Evolutionary conservation across 2,113 vertebrate genomes (phyloP), one percentile per base, ranked within the genome.

Genomic region (Lophura nycthemera): DNA sequence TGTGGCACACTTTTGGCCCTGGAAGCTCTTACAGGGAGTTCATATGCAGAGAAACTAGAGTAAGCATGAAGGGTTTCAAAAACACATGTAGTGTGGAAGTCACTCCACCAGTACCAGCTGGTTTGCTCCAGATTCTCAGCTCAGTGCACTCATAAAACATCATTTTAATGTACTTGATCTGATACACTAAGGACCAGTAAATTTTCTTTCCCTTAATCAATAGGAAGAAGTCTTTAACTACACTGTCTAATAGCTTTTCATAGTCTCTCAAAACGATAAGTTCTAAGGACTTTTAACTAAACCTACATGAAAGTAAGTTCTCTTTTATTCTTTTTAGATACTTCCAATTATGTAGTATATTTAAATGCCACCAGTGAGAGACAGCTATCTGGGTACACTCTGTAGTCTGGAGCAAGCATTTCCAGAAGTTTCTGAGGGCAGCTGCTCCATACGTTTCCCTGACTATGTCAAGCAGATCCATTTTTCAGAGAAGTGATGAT

Each of bases 401-500:
- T 48, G 19, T 86, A n/a, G 42, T 8, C 64, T 60, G 38, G 13
- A 92, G 17, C 18, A 90, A 83, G 29, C 13, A 60, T 22, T 77
- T 81, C 42, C 71, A 69, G 50, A 54, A 25, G 27, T 56, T 88
- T 74, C 45, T 74, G 56, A 64, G 12, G 18, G 12, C 16, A 77
- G 24, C 12, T 71, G 17, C n/a, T 87, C 56, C 59, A 13, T 57
- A 38, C 13, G 7, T 78, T 67, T 78, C 42, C 32, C 21, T 67
- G 12, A 50, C 47, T 84, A 67, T 0, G 0, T 78, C 32, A 36
- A 83, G 3, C 5, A 32, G 43, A 70, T 54, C 10, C 5, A 25
- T 82, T 78, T 64, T 38, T 42, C 65, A 90, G 21, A 88, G 16
- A 63, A 48, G 19, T 90, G 42, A 82, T 70, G 78, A 81, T 10